Conservation (phyloP, 2,888 invertebrate species). For the Cosmia pyralina region DNA sequence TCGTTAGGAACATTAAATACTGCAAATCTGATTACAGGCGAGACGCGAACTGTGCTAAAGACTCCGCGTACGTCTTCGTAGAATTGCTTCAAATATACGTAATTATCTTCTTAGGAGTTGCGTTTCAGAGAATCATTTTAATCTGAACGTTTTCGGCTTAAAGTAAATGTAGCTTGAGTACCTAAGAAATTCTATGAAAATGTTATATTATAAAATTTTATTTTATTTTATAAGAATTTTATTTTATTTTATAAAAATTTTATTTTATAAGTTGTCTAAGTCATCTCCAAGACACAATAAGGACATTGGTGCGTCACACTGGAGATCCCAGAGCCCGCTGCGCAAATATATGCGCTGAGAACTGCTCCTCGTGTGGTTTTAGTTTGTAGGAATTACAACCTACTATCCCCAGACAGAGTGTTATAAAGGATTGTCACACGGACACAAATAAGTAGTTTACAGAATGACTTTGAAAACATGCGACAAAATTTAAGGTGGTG, state of each 20-base stretch:
- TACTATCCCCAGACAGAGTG: neutral
- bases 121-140: slow-evolving; percentile 32
- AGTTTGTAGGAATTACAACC: neutral
- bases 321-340: neutral
- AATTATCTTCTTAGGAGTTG: slow-evolving; percentile 43
- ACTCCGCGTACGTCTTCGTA: slow-evolving; percentile 13
- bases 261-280: neutral
- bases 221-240: too few species aligned
- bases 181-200: neutral
- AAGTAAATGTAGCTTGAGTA: neutral
- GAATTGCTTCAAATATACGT: slow-evolving; percentile 36
- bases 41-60: slow-evolving; percentile 60
- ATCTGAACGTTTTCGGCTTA: slow-evolving; percentile 26
- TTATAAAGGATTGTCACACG: neutral
- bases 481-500: too few species aligned
- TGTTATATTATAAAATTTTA: too few species aligned
- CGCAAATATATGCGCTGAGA: neutral
- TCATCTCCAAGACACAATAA: neutral
- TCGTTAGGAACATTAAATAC: slow-evolving; percentile 76
- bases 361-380: neutral
- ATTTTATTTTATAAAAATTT: too few species aligned
- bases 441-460: neutral
- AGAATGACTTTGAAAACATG: too few species aligned
- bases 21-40: slow-evolving; percentile 74
- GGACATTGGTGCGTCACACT: neutral